phyloP scores from a whole-genome alignment of 2,797 vertebrate genomes.

The Channallabes apus region DNA sequence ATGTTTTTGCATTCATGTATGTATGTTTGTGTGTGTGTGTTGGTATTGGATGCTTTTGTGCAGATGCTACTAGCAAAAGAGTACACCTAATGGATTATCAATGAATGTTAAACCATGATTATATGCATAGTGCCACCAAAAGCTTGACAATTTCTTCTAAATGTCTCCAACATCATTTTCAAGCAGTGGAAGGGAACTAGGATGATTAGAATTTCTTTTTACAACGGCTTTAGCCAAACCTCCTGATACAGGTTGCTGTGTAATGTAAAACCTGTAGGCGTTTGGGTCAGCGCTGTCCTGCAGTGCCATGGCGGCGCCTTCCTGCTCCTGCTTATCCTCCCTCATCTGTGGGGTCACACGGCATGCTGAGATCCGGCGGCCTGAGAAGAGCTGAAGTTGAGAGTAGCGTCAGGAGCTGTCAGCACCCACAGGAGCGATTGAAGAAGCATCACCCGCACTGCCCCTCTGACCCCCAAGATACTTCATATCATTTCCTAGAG shows the following conservation, averaged over 20 bases:
- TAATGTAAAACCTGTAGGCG: conserved; percentile 74
- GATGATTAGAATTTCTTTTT: conserved; percentile 14
- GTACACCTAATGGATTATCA: background rate
- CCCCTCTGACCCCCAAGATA: conserved; percentile 71
- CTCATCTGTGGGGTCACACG: conserved; percentile 74
- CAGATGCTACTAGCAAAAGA: background rate
- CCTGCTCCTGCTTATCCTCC: conserved; percentile 53
- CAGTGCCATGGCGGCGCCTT: conserved; percentile 78
- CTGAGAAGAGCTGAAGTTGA: conserved; percentile 78
- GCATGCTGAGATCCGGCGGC: conserved; percentile 78
- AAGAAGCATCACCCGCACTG: conserved; percentile 67
- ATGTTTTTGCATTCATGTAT: background rate
- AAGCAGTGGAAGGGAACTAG: background rate
- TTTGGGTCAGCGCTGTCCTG: conserved; percentile 69
- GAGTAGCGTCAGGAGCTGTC: conserved; percentile 79
- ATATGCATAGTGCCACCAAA: background rate
- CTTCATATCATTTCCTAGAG: conserved; percentile 58
- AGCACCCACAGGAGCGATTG: conserved; percentile 75
- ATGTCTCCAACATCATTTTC: background rate
- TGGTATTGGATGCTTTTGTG: background rate
- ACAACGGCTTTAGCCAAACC: conserved; percentile 54
- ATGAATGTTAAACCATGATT: background rate
- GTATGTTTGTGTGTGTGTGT: background rate
- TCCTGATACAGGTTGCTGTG: conserved; percentile 65
- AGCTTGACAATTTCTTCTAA: background rate